Conservation (phyloP, 2,113 vertebrate species). For the Apaloderma vittatum region DNA sequence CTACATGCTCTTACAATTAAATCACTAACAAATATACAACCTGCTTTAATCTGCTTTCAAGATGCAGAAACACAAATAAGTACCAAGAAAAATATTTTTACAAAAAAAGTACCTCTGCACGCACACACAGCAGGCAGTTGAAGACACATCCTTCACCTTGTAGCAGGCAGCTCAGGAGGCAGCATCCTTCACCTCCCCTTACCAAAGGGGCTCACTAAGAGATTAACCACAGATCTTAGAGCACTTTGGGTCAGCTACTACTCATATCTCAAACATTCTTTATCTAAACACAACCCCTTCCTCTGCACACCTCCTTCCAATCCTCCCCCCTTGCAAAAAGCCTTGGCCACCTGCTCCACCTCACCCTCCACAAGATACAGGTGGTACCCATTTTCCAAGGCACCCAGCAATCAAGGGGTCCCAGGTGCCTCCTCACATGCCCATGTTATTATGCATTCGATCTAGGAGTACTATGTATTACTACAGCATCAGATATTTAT, state of each 20-base stretch:
- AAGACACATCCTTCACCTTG: not conserved
- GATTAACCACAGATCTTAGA: rapidly evolving
- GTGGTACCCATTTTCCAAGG: not conserved
- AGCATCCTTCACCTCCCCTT: rapidly evolving
- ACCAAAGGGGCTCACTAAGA: rapidly evolving
- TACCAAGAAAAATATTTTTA: not conserved
- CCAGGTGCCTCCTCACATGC: not conserved
- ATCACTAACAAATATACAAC: not conserved
- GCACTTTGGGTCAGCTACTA: rapidly evolving
- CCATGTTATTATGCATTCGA: not conserved
- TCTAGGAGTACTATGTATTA: not conserved
- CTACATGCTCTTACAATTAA: not conserved
- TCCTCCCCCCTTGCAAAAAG: rapidly evolving
- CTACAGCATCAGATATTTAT: not conserved
- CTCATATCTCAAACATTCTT: rapidly evolving
- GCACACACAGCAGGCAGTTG: rapidly evolving
- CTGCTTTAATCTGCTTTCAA: not conserved
- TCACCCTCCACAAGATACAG: rapidly evolving
- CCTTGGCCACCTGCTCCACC: not conserved
- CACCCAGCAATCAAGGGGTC: not conserved
- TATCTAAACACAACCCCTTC: rapidly evolving
- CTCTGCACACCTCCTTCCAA: rapidly evolving
- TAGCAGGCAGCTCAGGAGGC: not conserved
- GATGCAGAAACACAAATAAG: not conserved
- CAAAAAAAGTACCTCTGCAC: rapidly evolving